Conservation (phyloP, 2,888 invertebrate genomes). For the Petrolisthes manimaculis region DNA sequence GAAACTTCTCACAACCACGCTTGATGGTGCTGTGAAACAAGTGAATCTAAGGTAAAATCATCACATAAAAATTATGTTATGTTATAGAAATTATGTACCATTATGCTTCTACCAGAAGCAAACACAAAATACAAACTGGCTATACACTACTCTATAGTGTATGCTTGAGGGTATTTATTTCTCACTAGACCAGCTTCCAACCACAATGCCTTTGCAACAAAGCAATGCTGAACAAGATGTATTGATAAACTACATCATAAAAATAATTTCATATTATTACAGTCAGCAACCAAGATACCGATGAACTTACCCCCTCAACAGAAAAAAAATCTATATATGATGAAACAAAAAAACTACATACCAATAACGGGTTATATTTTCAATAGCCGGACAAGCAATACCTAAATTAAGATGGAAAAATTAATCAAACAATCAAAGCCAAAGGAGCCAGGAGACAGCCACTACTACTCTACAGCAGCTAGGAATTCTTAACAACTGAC, state of each 20-base stretch:
- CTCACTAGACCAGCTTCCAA: not conserved
- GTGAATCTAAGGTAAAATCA: slow-evolving; percentile 15
- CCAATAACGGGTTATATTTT: not conserved
- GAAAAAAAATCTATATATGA: not conserved
- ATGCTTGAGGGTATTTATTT: not conserved
- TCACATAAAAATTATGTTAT: not conserved
- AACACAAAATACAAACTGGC: not conserved
- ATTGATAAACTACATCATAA: not conserved
- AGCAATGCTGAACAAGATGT: not conserved
- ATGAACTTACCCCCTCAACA: too few species aligned
- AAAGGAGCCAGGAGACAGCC: slow-evolving; percentile 29
- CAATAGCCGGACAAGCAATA: slow-evolving; percentile 27
- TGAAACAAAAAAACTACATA: not conserved
- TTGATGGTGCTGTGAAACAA: slow-evolving; percentile 19
- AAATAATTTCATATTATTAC: too few species aligned
- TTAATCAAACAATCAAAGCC: slow-evolving; percentile 43
- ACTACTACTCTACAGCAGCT: slow-evolving; percentile 33
- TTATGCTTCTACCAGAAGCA: not conserved
- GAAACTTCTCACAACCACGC: not conserved
- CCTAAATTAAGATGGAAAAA: slow-evolving; percentile 6
- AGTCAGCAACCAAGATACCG: too few species aligned
- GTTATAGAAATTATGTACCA: not conserved
- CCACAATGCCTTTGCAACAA: not conserved
- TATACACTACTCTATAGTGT: not conserved
- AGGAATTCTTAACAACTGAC: not conserved